Evolutionary conservation across 2,888 invertebrate species (phyloP).

Genomic region (Perdita meconis): DNA sequence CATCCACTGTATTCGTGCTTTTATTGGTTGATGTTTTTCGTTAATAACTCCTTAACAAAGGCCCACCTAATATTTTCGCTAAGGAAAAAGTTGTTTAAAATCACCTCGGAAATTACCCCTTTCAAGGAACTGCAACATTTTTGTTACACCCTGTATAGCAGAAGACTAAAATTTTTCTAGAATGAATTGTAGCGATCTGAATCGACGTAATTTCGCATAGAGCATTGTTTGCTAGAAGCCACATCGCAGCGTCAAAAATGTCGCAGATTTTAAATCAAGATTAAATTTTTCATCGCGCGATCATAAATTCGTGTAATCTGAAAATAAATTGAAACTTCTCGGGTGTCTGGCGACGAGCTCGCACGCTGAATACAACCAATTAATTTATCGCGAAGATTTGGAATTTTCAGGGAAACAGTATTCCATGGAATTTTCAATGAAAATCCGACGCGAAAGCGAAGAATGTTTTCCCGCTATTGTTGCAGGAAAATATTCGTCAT

Average conservation of each 20-base stretch:
- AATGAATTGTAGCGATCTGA: not conserved
- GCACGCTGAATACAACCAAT: not conserved
- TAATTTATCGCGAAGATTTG: not conserved
- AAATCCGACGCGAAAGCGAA: not conserved
- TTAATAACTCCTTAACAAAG: too few species aligned
- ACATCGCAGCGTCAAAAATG: too few species aligned
- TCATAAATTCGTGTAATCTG: not conserved
- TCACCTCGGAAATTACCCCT: too few species aligned
- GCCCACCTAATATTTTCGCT: too few species aligned
- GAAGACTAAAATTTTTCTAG: not conserved
- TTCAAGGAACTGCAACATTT: too few species aligned
- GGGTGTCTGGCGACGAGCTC: not conserved
- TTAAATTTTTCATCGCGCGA: slow-evolving; percentile 4
- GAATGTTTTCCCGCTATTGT: not conserved
- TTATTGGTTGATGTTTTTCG: too few species aligned
- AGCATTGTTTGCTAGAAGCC: not conserved
- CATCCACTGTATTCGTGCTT: too few species aligned
- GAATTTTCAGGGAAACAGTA: not conserved
- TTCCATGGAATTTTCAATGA: not conserved
- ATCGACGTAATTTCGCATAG: too few species aligned
- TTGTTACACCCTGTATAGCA: too few species aligned
- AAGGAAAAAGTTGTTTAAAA: too few species aligned
- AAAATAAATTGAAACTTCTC: not conserved
- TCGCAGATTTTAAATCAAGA: not conserved
- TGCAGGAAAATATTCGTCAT: not conserved